Evolutionary conservation across 2,888 invertebrate species (phyloP), one percentile per base, ranked within the genome.

Genomic region (Acanthoscelides obtectus): DNA sequence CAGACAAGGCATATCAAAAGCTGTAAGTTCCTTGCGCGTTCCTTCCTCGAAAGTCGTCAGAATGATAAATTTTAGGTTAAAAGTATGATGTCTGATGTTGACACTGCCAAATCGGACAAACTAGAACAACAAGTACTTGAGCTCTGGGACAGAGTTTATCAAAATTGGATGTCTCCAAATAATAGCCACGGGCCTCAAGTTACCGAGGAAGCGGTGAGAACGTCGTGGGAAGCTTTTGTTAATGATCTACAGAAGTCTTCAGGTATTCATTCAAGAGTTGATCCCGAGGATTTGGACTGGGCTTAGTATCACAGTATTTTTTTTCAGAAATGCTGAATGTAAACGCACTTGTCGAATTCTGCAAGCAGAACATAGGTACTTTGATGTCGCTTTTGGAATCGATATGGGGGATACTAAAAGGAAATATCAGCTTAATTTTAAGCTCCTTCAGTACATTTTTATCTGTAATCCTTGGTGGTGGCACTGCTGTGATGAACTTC

Each of bases 131-230:
- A 97, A 85, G 92, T 97, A 0, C 86, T 98, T 64, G 96, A 96
- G 84, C 88, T 98, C 20, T 98, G 97, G 96, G 98, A 98, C 86
- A 88, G 95, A 73, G 89, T 97, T 67, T 98, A 98, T 86, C 95
- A 97, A 85, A 93, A 94, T 73, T 97, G 95, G 95, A 93, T 96
- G 86, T 92, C 93, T 81, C 90, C 92, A 0, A 86, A 90, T 78
- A 87, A 88, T 73, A 79, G 86, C 6, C 83, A 86, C 75, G 95
- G 94, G 0, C 94, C 95, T 0, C 89, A 91, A 72, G 94, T 94
- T 0, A 92, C 94, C 72, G 87, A 89, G 17, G 87, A 89, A 67
- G 94, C 94, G 0, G 89, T 94, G 2, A 89, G 91, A 77, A 90
- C 90, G 79, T 91, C 92, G 0, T 93, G 92, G 92, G 90, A 92